Evolutionary conservation across 2,888 invertebrate species (phyloP).

Genomic region (Candidula unifasciata): DNA sequence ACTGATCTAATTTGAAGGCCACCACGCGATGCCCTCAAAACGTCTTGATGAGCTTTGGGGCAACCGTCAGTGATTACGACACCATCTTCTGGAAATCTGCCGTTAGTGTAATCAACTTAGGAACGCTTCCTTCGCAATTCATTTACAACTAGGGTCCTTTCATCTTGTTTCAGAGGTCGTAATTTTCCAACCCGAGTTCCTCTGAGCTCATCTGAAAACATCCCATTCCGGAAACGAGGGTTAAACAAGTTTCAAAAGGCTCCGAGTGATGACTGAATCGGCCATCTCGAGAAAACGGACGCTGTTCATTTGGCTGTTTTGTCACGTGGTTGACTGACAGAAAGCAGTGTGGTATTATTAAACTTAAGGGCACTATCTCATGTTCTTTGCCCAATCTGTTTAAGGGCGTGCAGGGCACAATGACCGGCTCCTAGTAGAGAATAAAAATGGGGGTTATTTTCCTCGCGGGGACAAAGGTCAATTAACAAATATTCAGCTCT

Average conservation of each 20-base stretch:
- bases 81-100: neutral
- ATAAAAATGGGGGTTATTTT: conserved; percentile 24
- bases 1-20: conserved; percentile 29
- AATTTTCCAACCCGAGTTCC: conserved; percentile 17
- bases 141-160: neutral
- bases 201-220: neutral
- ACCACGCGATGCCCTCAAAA: neutral
- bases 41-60: conserved; percentile 9
- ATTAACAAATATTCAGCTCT: conserved; percentile 35
- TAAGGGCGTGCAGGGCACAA: neutral
- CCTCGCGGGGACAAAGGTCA: conserved; percentile 37
- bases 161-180: neutral
- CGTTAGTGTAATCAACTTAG: conserved; percentile 17
- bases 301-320: conserved; percentile 36
- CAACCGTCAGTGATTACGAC: neutral
- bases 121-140: neutral
- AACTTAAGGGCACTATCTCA: neutral
- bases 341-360: conserved; percentile 12
- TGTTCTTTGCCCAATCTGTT: neutral
- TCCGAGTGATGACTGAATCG: conserved; percentile 3
- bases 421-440: neutral
- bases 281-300: neutral
- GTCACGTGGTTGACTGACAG: neutral
- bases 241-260: conserved; percentile 9
- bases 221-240: neutral